phyloP scores from a whole-genome alignment of 2,113 vertebrate genomes.

The Nothobranchius kuhntae region DNA sequence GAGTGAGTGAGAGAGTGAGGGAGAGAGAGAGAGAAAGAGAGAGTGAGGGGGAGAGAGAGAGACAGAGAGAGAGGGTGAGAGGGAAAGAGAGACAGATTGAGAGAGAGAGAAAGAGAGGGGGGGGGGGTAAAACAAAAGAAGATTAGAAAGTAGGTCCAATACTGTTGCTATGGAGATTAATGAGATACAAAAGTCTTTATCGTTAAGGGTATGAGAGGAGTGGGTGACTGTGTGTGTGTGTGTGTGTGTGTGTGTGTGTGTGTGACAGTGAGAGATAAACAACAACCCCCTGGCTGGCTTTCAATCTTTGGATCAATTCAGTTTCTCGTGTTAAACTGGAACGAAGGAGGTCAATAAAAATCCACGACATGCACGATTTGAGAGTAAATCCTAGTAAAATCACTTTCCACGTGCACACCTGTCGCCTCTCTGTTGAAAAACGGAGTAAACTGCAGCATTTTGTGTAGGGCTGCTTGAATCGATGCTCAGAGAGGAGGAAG shows the following conservation, averaged over 20 bases:
- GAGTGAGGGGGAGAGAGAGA: too few species aligned
- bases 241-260: conserved; percentile 4
- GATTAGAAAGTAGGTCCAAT: too few species aligned
- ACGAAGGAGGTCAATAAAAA: conserved; percentile 30
- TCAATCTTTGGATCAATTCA: conserved; percentile 49
- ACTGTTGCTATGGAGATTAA: conserved; percentile 10
- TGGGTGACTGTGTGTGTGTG: conserved; percentile 2
- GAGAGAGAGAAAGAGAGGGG: too few species aligned
- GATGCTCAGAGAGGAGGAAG: neutral
- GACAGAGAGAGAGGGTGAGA: too few species aligned
- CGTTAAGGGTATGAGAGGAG: conserved; percentile 34
- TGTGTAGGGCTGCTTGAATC: conserved; percentile 12
- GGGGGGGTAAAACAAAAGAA: too few species aligned
- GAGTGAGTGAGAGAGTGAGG: too few species aligned
- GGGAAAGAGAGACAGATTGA: too few species aligned
- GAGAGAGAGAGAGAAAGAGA: too few species aligned
- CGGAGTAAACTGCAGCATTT: conserved; percentile 16
- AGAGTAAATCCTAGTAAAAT: conserved; percentile 30
- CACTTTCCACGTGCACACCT: neutral
- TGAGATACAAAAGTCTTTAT: conserved; percentile 55
- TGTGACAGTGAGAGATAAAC: conserved; percentile 1
- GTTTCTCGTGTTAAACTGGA: conserved; percentile 25
- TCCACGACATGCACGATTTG: conserved; percentile 16
- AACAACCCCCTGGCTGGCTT: conserved; percentile 19
- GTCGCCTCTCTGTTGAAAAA: conserved; percentile 17